These are phyloP conservation scores for Danio albolineatus DNA, from an alignment of 2,797 vertebrate genomes.

Conservation along the genomic window DNA sequence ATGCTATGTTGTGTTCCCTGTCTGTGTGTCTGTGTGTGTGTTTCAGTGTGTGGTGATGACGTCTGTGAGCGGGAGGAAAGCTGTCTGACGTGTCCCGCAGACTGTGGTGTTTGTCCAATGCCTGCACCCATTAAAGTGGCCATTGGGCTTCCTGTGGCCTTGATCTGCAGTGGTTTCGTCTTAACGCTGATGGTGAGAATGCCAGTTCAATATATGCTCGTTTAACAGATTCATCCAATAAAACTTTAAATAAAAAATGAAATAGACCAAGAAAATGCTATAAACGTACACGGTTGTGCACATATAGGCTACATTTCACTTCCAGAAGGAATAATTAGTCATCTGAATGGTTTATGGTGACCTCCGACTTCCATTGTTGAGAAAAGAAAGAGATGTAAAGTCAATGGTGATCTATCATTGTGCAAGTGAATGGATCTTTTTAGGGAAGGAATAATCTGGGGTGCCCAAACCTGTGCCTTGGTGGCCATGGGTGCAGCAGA, in stretches of 20 bases:
- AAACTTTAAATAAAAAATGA: not conserved
- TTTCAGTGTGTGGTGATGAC: conserved; percentile 79
- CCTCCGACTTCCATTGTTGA: too few relatives aligned
- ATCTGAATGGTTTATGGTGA: too few relatives aligned
- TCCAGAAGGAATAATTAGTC: too few relatives aligned
- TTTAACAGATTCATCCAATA: not conserved
- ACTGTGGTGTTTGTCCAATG: conserved; percentile 83
- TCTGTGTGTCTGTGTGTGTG: not conserved
- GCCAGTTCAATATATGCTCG: not conserved
- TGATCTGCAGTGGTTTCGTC: conserved; percentile 81
- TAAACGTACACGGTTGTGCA: too few relatives aligned
- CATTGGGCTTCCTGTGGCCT: conserved; percentile 77
- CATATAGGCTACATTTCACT: too few relatives aligned
- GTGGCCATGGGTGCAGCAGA: too few relatives aligned
- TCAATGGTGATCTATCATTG: too few relatives aligned
- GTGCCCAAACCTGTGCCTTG: too few relatives aligned
- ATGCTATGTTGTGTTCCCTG: not conserved
- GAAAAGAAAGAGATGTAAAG: too few relatives aligned
- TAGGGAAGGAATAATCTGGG: too few relatives aligned
- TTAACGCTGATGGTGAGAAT: conserved; percentile 79
- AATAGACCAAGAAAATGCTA: not conserved
- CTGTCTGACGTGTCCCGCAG: conserved; percentile 81
- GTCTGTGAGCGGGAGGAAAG: conserved; percentile 78
- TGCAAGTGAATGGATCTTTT: too few relatives aligned
- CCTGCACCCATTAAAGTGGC: conserved; percentile 77